phyloP scores from a whole-genome alignment of 1,140 invertebrate genomes.

The Drosophila simulans region DNA sequence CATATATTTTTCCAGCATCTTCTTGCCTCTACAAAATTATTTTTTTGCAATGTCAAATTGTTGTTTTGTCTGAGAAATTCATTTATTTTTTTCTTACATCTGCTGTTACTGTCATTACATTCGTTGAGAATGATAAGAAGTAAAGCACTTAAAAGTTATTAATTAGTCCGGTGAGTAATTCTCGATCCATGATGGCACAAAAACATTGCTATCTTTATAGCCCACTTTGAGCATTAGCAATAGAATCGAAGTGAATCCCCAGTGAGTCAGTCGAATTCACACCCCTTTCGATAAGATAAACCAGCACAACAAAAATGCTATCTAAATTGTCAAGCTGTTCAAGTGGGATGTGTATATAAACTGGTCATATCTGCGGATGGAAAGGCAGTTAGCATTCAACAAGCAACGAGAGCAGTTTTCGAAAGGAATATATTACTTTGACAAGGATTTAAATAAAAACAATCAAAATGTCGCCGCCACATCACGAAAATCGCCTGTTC shows the following conservation, averaged over 20 bases:
- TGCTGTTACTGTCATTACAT: conserved; percentile 27
- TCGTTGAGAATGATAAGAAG: conserved; percentile 14
- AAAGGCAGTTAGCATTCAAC: conserved; percentile 39
- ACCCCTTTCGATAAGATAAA: conserved; percentile 54
- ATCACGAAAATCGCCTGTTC: conserved; percentile 60
- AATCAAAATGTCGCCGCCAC: conserved; percentile 59
- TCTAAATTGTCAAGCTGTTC: conserved; percentile 18
- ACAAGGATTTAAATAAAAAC: conserved; percentile 5
- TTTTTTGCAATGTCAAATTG: conserved; percentile 19
- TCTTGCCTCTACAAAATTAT: conserved; percentile 33
- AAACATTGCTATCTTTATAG: conserved; percentile 21
- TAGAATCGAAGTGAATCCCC: conserved; percentile 30
- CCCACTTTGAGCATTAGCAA: conserved; percentile 34
- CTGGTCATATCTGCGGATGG: conserved; percentile 26
- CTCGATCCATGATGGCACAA: conserved; percentile 1
- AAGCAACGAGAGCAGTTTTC: conserved; percentile 34
- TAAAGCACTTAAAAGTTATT: conserved; percentile 6
- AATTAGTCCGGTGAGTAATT: conserved; percentile 20
- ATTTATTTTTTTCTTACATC: conserved; percentile 14
- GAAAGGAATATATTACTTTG: conserved; percentile 24
- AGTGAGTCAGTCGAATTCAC: conserved; percentile 21
- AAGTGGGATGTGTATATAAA: conserved; percentile 41
- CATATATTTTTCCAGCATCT: conserved; percentile 4
- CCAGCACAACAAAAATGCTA: conserved; percentile 30
- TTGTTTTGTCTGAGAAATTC: conserved; percentile 27